Percentiles rank a stretch among this genome's conserved stretches.
These are phyloP conservation scores for Macrobrachium rosenbergii DNA, from an alignment of 1,140 invertebrate species.

Conservation along the genomic window DNA sequence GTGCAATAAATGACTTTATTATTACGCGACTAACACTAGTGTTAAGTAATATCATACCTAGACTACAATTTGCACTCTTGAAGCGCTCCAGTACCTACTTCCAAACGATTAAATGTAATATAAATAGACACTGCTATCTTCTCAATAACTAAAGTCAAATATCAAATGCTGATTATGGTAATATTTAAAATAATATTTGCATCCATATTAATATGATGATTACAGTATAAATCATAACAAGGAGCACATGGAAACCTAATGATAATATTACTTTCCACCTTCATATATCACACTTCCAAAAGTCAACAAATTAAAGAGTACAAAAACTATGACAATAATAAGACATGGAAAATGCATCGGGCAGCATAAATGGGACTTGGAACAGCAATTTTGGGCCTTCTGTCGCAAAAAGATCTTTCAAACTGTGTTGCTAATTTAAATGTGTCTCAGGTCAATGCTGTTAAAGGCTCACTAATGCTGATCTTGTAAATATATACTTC, in stretches of 20 bases:
- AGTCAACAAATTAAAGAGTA: constrained; percentile 30
- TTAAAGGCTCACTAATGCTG: constrained; percentile 56
- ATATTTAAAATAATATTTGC: constrained; percentile 16
- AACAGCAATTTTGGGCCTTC: constrained; percentile 53
- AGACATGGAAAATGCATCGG: constrained; percentile 49
- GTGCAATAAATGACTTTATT: constrained; percentile 60
- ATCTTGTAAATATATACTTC: constrained; percentile 44
- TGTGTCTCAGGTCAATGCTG: constrained; percentile 30
- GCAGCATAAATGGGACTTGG: constrained; percentile 44
- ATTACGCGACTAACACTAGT: constrained; percentile 58
- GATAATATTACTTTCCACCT: constrained; percentile 43
- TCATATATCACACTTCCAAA: constrained; percentile 35
- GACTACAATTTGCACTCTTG: constrained; percentile 61
- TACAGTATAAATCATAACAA: constrained; percentile 7
- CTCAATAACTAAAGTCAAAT: background rate
- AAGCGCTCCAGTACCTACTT: constrained; percentile 62
- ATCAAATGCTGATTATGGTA: background rate
- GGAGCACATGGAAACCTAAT: constrained; percentile 29
- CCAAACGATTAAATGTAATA: constrained; percentile 41
- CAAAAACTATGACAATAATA: constrained; percentile 37
- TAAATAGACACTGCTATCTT: constrained; percentile 29
- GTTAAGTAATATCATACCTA: constrained; percentile 64
- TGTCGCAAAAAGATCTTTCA: constrained; percentile 12
- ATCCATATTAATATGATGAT: constrained; percentile 29
- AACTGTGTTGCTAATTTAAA: constrained; percentile 3